phyloP scores from a whole-genome alignment of 2,113 vertebrate genomes.

The Chrysochloris asiatica region DNA sequence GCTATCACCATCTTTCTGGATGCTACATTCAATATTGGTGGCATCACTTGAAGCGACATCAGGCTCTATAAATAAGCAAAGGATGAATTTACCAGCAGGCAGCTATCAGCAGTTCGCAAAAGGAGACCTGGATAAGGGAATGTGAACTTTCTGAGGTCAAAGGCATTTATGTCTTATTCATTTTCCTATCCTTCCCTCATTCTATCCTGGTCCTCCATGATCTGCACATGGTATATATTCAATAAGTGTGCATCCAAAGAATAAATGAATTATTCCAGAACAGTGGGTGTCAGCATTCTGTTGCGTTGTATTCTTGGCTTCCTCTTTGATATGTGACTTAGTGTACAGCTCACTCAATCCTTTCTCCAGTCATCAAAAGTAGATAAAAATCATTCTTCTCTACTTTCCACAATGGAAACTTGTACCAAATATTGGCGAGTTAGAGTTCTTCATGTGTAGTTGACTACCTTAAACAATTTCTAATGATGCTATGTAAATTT shows the following conservation, averaged over 20 bases:
- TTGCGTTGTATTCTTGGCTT: neutral
- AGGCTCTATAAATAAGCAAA: constrained; percentile 86
- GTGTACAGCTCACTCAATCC: neutral
- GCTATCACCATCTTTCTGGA: constrained; percentile 84
- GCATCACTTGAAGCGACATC: constrained; percentile 95
- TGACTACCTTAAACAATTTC: neutral
- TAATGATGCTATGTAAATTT: neutral
- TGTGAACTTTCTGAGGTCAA: neutral
- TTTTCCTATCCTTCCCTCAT: neutral
- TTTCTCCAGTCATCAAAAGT: neutral
- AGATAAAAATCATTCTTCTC: neutral
- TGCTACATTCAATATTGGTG: constrained; percentile 92
- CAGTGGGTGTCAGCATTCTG: neutral
- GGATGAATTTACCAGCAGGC: neutral
- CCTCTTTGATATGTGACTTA: neutral
- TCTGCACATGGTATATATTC: neutral
- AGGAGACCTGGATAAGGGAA: neutral
- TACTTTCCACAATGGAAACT: neutral
- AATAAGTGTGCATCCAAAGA: neutral
- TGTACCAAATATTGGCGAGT: neutral
- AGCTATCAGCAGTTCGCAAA: neutral
- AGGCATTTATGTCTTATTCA: neutral
- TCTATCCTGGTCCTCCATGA: neutral
- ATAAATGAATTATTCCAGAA: neutral
- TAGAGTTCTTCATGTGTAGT: neutral